phyloP scores from a whole-genome alignment of 2,113 vertebrate species.

The Gila orcuttii region DNA sequence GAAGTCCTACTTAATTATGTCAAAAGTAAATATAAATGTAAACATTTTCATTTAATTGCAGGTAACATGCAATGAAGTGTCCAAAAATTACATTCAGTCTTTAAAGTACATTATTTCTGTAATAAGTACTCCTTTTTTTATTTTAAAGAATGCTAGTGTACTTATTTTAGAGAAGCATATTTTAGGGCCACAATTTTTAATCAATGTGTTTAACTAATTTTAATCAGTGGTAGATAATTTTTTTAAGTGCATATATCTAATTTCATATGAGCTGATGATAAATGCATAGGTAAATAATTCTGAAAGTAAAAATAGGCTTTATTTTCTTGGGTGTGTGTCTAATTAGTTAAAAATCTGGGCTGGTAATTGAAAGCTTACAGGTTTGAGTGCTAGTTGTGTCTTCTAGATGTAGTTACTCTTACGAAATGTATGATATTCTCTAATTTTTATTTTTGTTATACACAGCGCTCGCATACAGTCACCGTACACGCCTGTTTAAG shows the following conservation, averaged over 20 bases:
- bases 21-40: no score
- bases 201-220: no score
- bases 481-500: slow-evolving; percentile 70
- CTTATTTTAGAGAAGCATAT: no score
- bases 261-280: no score
- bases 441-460: background rate
- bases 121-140: background rate
- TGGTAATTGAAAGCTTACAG: background rate
- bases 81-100: no score
- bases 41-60: no score
- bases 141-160: background rate
- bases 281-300: background rate
- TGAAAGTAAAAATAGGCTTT: background rate
- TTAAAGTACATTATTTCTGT: background rate
- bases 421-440: background rate
- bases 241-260: no score
- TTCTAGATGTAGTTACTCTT: background rate
- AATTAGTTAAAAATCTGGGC: background rate
- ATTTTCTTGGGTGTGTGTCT: background rate
- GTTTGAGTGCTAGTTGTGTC: background rate
- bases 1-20: background rate
- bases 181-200: no score
- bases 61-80: background rate
- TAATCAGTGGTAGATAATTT: no score
- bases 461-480: slow-evolving; percentile 64